Base-by-base conservation (phyloP, 2,888 invertebrate genomes). In the Resseliella maxima region DNA sequence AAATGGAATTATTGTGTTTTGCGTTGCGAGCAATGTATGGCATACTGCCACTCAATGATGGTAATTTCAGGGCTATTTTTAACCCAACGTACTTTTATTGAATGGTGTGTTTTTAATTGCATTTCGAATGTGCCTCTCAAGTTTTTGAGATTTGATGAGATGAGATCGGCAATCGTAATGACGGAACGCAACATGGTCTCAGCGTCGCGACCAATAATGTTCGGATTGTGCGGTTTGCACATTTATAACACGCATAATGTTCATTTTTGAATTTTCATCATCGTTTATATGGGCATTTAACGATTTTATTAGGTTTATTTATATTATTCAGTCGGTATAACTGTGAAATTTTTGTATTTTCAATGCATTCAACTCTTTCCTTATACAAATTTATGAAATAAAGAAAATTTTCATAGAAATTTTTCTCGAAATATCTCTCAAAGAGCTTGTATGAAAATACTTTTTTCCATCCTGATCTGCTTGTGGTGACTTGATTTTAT, bases 291-390 rank as follows among this genome's bases (percentile, higher is more conserved):
- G n/a, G 83, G 83, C 83, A 83, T n/a, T 83, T 83, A 38, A 83
- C 83, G 83, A 83, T 83, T 83, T 83, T 83, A 83, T 83, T 83
- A 21, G 83, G 83, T 83, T 83, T 38, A 83, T 83, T 46, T 85
- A 85, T 85, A 46, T 41, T 85, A 85, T 46, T 85, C 31, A 46
- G 46, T 85, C 31, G 2, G 38, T 83, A 83, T n/a, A 83, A 38
- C 36, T 83, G 38, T 83, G 36, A 83, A 21, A 31, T 72, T 72
- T 27, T 2, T n/a, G n/a, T n/a, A n/a, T 15, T 72, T 35, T 15
- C 81, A 46, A 46, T 85, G 41, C 46, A 85, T 85, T 41, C 31
- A 46, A 85, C 45, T 46, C 31, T 2, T 38, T 41, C 46, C 36
- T 31, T 15, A 10, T n/a, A n/a, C n/a, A n/a, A n/a, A n/a, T 81